Base-by-base conservation (phyloP, 2,888 invertebrate species). In the Apodemia zela region DNA sequence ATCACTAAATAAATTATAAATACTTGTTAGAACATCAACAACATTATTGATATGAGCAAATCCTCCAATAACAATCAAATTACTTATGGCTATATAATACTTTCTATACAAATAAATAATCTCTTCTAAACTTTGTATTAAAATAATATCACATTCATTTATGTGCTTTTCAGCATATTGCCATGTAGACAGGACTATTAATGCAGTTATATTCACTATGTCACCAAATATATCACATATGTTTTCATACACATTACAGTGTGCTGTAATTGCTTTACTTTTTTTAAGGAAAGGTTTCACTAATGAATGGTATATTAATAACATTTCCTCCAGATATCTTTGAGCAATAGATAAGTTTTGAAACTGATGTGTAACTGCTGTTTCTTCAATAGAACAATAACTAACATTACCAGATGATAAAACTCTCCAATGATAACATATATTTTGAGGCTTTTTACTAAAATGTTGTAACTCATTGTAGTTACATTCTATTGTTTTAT, bases 11-110 rank as follows among this genome's bases (percentile, higher is more conserved):
- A 93, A 85, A 76, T 91, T 91, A 74, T 90, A 89, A 72, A 94
- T 77, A 78, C 85, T 85, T 69, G 90, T 89, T 25, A 94, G 93
- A 61, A 94, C 88, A 74, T 95, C 94, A 66, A 95, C 89, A 62
- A 94, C 77, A 79, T 92, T 93, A 68, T 94, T 93, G 63, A 95
- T 94, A 72, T 94, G 93, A 57, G 88, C 78, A 75, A 96, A 95
- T 45, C 95, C 96, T 75, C 94, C 94, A 68, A 95, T 91, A 71
- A 95, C 94, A 75, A 94, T 94, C 68, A 95, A 92, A 92, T 96
- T 95, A 82, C 95, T 95, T 79, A 95, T 92, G 72, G 94, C 93
- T 82, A 94, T 91, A 59, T 95, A 92, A 89, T 96, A 96, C 79
- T 93, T 93, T 80, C 93, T 94, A 79, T 95, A 96, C 67, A 95